Evolutionary conservation across 2,113 vertebrate genomes (phyloP), one percentile per base, ranked within the genome.

Genomic region (Equus przewalskii): DNA sequence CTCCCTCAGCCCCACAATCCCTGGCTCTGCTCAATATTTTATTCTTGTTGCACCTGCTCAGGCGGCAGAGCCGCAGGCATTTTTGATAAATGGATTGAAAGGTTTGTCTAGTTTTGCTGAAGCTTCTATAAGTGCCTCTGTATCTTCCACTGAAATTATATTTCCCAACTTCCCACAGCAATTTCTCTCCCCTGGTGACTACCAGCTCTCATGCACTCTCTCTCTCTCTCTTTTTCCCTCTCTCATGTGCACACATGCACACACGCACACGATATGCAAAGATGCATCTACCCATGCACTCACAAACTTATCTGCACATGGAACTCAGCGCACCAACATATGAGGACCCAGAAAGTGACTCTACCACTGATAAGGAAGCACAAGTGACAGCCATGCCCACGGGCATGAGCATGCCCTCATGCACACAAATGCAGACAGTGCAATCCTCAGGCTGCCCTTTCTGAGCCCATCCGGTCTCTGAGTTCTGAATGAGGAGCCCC

Each of bases 1-100:
- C 70, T 93, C 54, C 88, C 84, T 86, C 69, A 64, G 93, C 6
- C 86, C 85, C 41, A n/a, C 72, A 36, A 51, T 80, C 12, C 30
- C 70, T 7, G 44, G 54, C 16, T 96, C 96, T 91, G 96, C 95
- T 97, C 98, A 70, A 82, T 97, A 90, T 97, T 96, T 97, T 96
- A 96, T 96, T 92, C 93, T 69, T 85, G 83, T 75, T 94, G 96
- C 94, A 89, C 97, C 93, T 97, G 83, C 83, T 86, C 65, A 15
- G 91, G 78, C 41, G 12, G 89, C 89, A 22, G 97, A 81, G 94
- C 98, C 78, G 75, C 96, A 56, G 96, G 97, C 98, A 54, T 46
- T 87, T 97, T 97, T 97, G 96, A 97, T 97, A 96, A 98, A 98
- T 97, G 97, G 97, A 96, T 95, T 88, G 97, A 98, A 96, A 97